phyloP scores from a whole-genome alignment of 2,888 invertebrate species.

The Limnephilus lunatus region DNA sequence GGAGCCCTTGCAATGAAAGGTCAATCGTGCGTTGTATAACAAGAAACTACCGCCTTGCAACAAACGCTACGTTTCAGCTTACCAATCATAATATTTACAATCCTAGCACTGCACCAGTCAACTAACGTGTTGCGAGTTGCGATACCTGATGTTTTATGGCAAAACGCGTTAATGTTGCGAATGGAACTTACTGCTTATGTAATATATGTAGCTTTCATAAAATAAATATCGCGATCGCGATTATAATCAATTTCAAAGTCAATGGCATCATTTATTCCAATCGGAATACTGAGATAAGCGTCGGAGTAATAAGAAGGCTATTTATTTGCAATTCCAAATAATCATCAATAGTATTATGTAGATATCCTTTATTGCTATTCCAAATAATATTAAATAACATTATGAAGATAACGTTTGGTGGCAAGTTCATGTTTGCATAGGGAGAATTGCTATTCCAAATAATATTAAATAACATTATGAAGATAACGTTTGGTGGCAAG shows the following conservation, averaged over 20 bases:
- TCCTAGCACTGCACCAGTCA: background rate
- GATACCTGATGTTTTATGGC: background rate
- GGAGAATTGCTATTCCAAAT: background rate
- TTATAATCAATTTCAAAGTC: background rate
- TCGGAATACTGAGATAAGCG: background rate
- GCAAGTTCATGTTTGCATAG: background rate
- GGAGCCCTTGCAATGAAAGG: conserved; percentile 43
- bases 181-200: background rate
- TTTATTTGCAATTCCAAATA: background rate
- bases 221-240: background rate
- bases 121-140: background rate
- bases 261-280: background rate
- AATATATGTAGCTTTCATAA: background rate
- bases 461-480: background rate
- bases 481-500: background rate
- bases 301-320: background rate
- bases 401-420: background rate
- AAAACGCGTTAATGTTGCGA: too few relatives aligned
- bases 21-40: conserved; percentile 33
- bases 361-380: background rate
- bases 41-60: background rate
- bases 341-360: background rate
- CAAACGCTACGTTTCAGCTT: background rate
- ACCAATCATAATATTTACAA: background rate
- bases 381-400: background rate